Conservation (phyloP, 2,113 vertebrate species). For the Bufo gargarizans region DNA sequence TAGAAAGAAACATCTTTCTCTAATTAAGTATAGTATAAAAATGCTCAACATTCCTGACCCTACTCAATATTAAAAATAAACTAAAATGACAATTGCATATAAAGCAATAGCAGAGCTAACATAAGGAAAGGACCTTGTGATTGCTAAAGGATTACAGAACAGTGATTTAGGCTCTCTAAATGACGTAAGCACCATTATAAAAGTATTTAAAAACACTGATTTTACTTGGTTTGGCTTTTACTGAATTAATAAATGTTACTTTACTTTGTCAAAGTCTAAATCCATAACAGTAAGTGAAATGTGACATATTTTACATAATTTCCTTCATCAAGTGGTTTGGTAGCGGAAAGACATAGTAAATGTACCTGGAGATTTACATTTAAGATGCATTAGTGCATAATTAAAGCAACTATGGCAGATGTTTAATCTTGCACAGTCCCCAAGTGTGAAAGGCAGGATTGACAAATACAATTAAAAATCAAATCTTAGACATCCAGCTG, state of each 20-base stretch:
- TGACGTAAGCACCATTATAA: background rate
- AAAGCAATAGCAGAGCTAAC: no score
- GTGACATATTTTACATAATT: constrained; percentile 25
- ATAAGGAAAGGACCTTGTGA: no score
- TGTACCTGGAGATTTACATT: constrained; percentile 31
- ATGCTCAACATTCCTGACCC: no score
- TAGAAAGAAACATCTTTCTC: no score
- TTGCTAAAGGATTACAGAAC: no score
- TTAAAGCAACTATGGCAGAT: constrained; percentile 44
- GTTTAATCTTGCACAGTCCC: constrained; percentile 43
- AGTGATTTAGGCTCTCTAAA: background rate
- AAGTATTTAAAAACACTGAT: background rate
- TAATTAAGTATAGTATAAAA: no score
- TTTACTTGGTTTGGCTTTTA: no score
- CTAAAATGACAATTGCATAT: no score
- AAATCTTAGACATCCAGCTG: constrained; percentile 38
- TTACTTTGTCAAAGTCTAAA: constrained; percentile 19
- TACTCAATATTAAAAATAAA: no score
- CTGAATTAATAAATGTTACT: constrained; percentile 5
- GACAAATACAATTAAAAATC: constrained; percentile 49
- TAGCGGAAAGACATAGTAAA: constrained; percentile 17
- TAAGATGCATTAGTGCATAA: constrained; percentile 29
- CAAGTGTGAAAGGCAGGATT: constrained; percentile 44
- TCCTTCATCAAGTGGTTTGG: background rate
- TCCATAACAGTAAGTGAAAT: constrained; percentile 35